These are phyloP conservation scores for Chymomyza procnemis DNA, from an alignment of 2,888 invertebrate species.

Conservation along the genomic window DNA sequence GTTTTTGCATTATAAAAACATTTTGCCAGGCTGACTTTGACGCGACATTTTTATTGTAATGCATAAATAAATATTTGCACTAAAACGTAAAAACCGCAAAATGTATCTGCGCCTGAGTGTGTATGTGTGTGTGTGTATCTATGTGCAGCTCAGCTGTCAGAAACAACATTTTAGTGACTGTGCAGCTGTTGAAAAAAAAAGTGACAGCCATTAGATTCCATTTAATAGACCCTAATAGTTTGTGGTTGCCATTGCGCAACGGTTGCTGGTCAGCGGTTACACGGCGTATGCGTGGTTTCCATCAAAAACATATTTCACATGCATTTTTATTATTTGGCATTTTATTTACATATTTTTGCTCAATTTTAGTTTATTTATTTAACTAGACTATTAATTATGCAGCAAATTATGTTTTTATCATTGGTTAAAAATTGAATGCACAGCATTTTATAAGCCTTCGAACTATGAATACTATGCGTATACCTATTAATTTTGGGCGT, in stretches of 20 bases:
- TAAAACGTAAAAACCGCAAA: background rate
- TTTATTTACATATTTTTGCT: background rate
- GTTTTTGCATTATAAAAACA: background rate
- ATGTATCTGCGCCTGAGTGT: constrained; percentile 17
- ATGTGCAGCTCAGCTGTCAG: constrained; percentile 7
- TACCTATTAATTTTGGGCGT: background rate
- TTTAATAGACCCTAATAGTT: constrained; percentile 69
- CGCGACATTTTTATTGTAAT: background rate
- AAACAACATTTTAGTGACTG: background rate
- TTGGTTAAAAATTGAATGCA: constrained; percentile 20
- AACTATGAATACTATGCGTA: background rate
- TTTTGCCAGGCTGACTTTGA: background rate
- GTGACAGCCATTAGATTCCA: constrained; percentile 57
- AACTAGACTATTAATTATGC: constrained; percentile 49
- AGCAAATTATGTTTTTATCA: constrained; percentile 44
- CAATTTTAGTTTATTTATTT: background rate
- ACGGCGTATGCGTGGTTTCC: background rate
- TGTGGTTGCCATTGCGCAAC: constrained; percentile 37
- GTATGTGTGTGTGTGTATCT: constrained; percentile 22
- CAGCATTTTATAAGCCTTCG: background rate
- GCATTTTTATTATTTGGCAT: background rate
- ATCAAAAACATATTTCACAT: background rate
- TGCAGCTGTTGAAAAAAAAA: background rate
- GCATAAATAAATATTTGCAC: background rate
- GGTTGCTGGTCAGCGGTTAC: background rate